These are phyloP conservation scores for Andricus quercusramuli DNA, from an alignment of 2,888 invertebrate species.

Conservation along the genomic window DNA sequence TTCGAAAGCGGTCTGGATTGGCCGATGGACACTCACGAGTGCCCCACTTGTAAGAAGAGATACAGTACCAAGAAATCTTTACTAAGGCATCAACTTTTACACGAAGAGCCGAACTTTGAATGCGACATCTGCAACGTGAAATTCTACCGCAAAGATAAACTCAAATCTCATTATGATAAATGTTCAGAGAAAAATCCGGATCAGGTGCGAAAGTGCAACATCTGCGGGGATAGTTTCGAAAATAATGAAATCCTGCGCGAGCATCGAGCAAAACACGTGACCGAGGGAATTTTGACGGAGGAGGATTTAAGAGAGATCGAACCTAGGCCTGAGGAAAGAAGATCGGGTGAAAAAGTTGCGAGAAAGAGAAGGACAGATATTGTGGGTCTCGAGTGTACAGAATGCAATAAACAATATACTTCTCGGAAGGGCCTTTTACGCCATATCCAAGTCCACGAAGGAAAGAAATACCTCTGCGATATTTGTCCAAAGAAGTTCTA, in stretches of 20 bases:
- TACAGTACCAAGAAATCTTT: slow-evolving; percentile 77
- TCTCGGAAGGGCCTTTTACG: slow-evolving; percentile 74
- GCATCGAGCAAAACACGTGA: slow-evolving; percentile 74
- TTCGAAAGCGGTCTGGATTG: slow-evolving; percentile 74
- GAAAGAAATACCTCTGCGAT: slow-evolving; percentile 76
- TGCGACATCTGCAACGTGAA: slow-evolving; percentile 76
- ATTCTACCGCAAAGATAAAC: slow-evolving; percentile 75
- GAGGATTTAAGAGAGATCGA: slow-evolving; percentile 75
- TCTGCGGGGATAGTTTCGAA: slow-evolving; percentile 75
- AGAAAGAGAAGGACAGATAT: slow-evolving; percentile 75
- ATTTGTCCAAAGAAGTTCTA: slow-evolving; percentile 77
- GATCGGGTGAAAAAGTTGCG: slow-evolving; percentile 67
- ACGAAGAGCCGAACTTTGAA: slow-evolving; percentile 76
- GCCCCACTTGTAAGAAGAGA: slow-evolving; percentile 73
- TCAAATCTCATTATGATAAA: slow-evolving; percentile 76
- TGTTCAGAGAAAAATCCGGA: slow-evolving; percentile 77
- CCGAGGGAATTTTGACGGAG: slow-evolving; percentile 75
- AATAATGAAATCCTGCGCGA: slow-evolving; percentile 74
- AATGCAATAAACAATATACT: slow-evolving; percentile 76
- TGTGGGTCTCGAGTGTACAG: slow-evolving; percentile 75
- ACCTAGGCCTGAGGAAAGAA: slow-evolving; percentile 67
- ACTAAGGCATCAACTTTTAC: slow-evolving; percentile 73
- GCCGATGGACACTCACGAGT: slow-evolving; percentile 76
- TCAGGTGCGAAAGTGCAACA: slow-evolving; percentile 76
- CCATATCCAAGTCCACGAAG: slow-evolving; percentile 76